Evolutionary conservation across 2,797 vertebrate genomes (phyloP).

Genomic region (Simalia tracyae): DNA sequence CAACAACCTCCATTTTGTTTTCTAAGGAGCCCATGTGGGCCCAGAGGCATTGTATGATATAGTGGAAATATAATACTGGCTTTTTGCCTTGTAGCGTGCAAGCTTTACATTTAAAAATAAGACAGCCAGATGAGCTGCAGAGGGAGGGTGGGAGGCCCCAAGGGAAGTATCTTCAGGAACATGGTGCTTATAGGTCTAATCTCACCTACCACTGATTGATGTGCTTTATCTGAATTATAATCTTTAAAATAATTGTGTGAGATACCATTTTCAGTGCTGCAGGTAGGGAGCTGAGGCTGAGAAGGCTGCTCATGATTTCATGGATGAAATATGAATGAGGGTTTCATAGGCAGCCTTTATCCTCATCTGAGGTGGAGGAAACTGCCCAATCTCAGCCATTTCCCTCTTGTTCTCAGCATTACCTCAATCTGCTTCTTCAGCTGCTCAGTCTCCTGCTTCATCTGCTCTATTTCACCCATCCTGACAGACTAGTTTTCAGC

Average conservation of each 20-base stretch:
- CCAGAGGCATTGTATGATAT: neutral
- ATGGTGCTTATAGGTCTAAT: neutral
- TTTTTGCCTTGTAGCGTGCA: neutral
- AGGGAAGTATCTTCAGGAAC: neutral
- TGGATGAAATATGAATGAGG: neutral
- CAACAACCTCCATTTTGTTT: neutral
- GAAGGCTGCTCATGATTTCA: no score
- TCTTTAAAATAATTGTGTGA: neutral
- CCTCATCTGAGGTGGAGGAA: neutral
- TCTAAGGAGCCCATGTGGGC: neutral
- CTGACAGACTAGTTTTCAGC: constrained; percentile 55
- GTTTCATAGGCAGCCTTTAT: neutral
- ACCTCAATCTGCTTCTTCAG: constrained; percentile 97
- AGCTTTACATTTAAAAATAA: neutral
- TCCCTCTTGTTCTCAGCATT: constrained; percentile 60
- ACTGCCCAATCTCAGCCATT: neutral
- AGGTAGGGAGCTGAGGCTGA: neutral
- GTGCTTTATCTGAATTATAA: neutral
- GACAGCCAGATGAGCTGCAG: neutral
- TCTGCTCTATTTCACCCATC: constrained; percentile 96
- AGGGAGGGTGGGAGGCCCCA: neutral
- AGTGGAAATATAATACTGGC: neutral
- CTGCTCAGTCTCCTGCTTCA: constrained; percentile 91
- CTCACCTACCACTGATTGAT: neutral
- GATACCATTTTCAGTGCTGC: neutral